Conservation (phyloP, 30 jellyfish, hydroid and myxozoan species). For the Rhopilema esculentum region DNA sequence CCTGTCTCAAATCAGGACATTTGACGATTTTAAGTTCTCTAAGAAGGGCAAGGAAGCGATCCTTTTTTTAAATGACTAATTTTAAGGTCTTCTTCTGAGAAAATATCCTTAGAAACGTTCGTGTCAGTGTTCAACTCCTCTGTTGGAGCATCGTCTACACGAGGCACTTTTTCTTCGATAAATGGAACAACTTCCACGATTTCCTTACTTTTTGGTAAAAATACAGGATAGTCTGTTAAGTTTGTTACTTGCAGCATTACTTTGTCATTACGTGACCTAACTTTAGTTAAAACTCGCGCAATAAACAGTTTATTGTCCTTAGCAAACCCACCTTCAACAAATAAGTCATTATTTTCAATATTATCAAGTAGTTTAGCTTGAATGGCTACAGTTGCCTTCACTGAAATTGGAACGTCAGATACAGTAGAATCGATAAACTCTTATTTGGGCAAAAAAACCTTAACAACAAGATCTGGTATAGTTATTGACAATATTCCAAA, state of each 20-base stretch:
- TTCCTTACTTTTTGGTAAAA: constrained; percentile 15
- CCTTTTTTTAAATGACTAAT: constrained; percentile 5
- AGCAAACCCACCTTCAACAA: constrained; percentile 29
- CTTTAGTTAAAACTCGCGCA: constrained; percentile 30
- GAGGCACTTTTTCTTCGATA: background rate
- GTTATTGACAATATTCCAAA: too few species aligned
- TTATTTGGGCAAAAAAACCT: constrained; percentile 2
- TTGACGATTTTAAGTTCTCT: too few species aligned
- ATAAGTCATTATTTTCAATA: background rate
- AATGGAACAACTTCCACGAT: too few species aligned
- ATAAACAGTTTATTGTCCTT: constrained; percentile 11
- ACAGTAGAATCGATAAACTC: constrained; percentile 1
- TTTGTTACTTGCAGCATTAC: constrained; percentile 12
- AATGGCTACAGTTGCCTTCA: constrained; percentile 8
- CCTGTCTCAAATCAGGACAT: too few species aligned
- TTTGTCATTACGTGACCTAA: constrained; percentile 16
- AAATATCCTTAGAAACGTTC: constrained; percentile 4
- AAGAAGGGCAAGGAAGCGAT: background rate
- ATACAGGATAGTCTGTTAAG: constrained; percentile 12
- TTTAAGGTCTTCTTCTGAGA: constrained; percentile 16
- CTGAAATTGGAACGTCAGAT: constrained; percentile 19
- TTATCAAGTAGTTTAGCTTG: constrained; percentile 5
- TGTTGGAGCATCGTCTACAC: background rate
- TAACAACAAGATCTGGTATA: constrained; percentile 3
- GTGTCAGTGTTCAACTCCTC: background rate